Conservation (phyloP, 2,797 vertebrate genomes). For the Arctocebus calabarensis region DNA sequence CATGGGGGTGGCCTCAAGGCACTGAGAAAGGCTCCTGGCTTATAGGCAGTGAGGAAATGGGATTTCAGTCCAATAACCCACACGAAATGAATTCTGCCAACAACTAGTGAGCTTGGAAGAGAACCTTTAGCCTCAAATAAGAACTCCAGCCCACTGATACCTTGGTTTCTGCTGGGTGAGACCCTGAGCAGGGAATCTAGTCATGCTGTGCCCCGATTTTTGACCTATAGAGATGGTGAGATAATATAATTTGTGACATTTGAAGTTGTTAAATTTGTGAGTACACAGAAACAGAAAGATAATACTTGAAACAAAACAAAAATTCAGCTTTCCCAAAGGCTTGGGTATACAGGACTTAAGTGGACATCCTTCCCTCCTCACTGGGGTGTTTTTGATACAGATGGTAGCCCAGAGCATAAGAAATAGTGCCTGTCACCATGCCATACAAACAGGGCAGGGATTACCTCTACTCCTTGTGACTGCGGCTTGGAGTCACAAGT, state of each 20-base stretch:
- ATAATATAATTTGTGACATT: neutral
- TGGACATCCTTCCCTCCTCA: neutral
- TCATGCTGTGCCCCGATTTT: neutral
- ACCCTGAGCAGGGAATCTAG: neutral
- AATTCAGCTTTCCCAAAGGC: neutral
- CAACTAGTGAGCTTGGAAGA: neutral
- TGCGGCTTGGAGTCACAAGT: neutral
- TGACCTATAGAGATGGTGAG: neutral
- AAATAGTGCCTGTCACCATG: fast-evolving
- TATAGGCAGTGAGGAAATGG: neutral
- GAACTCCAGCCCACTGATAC: neutral
- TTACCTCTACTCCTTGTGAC: neutral
- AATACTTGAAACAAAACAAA: neutral
- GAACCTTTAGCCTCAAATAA: neutral
- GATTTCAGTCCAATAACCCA: neutral
- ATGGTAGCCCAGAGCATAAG: neutral
- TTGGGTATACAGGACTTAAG: neutral
- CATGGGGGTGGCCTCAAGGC: neutral
- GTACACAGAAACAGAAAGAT: neutral
- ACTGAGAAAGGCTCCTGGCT: neutral
- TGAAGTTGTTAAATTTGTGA: neutral
- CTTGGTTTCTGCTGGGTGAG: neutral
- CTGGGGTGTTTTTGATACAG: neutral
- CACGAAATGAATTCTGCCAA: neutral
- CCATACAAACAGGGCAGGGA: neutral